These are phyloP conservation scores for Dyspetes luteomarginatus DNA, from an alignment of 2,888 invertebrate genomes.

Conservation along the genomic window DNA sequence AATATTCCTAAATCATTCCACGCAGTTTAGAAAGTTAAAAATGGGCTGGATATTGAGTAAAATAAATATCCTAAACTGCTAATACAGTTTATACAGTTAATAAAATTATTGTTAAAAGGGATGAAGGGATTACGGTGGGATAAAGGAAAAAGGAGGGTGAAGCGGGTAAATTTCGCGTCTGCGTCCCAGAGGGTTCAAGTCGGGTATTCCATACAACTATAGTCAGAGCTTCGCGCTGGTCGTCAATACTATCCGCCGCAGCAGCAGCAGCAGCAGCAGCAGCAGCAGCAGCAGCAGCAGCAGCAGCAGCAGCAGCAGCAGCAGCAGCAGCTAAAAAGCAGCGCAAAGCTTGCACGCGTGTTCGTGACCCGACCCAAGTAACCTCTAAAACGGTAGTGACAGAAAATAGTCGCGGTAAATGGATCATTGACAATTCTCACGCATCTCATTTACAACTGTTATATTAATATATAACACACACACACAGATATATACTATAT, in stretches of 20 bases:
- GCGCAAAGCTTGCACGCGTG: conserved; percentile 7
- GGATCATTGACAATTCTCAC: background rate
- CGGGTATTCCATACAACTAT: background rate
- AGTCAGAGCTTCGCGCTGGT: conserved; percentile 6
- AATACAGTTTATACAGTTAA: background rate
- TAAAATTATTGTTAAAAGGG: background rate
- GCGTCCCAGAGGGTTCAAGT: conserved; percentile 27
- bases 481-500: background rate
- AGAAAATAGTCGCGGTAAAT: background rate
- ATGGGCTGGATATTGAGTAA: too few relatives aligned
- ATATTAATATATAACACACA: background rate
- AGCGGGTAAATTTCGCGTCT: conserved; percentile 41
- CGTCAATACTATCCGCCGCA: conserved; percentile 53
- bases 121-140: background rate
- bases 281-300: too few relatives aligned
- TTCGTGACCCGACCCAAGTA: background rate
- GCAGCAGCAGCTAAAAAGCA: conserved; percentile 7
- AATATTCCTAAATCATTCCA: too few relatives aligned
- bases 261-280: too few relatives aligned
- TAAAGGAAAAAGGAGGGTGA: background rate
- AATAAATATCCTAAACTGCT: too few relatives aligned
- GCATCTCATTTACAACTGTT: background rate
- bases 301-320: background rate
- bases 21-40: too few relatives aligned
- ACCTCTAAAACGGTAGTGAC: background rate